Evolutionary conservation across 2,888 invertebrate species (phyloP), one percentile per base, ranked within the genome.

Genomic region (Sepioteuthis lessoniana): DNA sequence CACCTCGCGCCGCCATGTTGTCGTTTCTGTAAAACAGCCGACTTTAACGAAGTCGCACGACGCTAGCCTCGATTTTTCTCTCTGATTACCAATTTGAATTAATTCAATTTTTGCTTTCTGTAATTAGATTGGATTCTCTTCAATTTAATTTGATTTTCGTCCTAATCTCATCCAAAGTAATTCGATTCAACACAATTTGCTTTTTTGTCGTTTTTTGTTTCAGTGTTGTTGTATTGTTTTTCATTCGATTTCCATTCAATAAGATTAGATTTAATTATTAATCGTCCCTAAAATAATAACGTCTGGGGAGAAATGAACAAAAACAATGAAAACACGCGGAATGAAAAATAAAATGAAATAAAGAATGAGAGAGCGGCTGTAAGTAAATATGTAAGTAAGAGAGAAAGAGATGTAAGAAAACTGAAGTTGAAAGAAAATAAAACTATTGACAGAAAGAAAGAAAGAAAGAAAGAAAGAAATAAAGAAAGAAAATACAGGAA

Each of bases 41-140:
- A 76, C 76, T 76, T 35, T 76, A 35, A n/a, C 76, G 4, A n/a
- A n/a, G 76, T 76, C n/a, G n/a, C 35, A 76, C 76, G 76, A 76
- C 76, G 76, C 19, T 76, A n/a, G 76, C 76, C 76, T 76, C 76
- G 76, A 76, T 76, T 76, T 76, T 76, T 76, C 76, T 76, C 76
- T 76, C 76, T 76, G 76, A 76, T 76, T 76, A 76, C 76, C 76
- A 76, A 76, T 76, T 76, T 76, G 76, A 76, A 76, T 76, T 76
- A 76, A 76, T 76, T 76, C 76, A 76, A 76, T 76, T 76, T 76
- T 76, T 76, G 76, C 76, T 76, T 76, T 76, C 76, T 76, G 76
- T 76, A 76, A 76, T 76, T 76, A 76, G 76, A 76, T 76, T 76
- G 76, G 76, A 76, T 76, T 76, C 76, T 76, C 76, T 76, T 76